Evolutionary conservation across 1,140 invertebrate species (phyloP).

Genomic region (Bacillus rossius): DNA sequence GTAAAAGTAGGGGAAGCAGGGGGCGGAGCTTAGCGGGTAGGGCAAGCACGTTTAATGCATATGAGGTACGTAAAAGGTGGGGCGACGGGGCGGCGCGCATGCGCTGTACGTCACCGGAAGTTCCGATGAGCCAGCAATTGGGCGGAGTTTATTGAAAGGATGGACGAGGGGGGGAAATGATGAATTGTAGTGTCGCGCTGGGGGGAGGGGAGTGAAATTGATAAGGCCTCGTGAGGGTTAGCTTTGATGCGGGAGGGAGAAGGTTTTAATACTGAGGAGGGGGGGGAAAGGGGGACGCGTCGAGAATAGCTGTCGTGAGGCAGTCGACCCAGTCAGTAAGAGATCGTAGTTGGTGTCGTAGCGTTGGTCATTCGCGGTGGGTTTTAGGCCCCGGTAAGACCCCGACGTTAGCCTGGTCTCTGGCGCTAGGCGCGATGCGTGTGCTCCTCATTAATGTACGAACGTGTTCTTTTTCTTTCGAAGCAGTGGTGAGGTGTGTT

Average conservation of each 20-base stretch:
- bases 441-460: no score
- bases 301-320: conserved; percentile 1
- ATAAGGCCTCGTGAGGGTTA: background rate
- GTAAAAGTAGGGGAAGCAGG: background rate
- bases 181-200: no score
- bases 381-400: no score
- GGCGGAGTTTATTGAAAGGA: conserved; percentile 3
- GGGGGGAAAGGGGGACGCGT: background rate
- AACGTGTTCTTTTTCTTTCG: no score
- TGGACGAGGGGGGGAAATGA: background rate
- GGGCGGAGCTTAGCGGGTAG: background rate
- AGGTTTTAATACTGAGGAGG: background rate
- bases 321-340: background rate
- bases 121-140: background rate
- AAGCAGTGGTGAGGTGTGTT: no score
- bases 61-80: background rate
- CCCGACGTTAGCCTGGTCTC: no score
- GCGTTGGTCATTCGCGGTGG: no score
- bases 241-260: background rate
- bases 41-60: background rate
- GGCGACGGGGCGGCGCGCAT: background rate
- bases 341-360: no score
- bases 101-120: conserved; percentile 6
- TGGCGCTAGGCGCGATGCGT: no score
- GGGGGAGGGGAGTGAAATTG: conserved; percentile 4